Base-by-base conservation (phyloP, 2,113 vertebrate genomes). In the Pyrgilauda ruficollis region DNA sequence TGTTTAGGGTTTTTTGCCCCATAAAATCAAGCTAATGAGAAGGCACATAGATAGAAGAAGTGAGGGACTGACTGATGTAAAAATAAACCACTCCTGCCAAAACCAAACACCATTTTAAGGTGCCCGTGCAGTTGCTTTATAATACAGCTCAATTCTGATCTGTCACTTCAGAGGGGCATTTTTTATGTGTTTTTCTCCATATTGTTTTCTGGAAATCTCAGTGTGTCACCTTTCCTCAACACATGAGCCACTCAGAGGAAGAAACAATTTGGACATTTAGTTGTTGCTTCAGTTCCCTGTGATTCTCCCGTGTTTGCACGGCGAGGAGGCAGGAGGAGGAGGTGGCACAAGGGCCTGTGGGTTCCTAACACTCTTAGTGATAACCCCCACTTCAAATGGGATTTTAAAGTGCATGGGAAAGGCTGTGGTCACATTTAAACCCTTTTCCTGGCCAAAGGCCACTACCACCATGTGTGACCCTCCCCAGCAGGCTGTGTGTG, bases 251-350 rank as follows among this genome's bases (percentile, higher is more conserved):
- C 15, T 61, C 27, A 79, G 35, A 72, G 21, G 70, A 92, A 75
- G 27, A 31, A 78, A 10, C 2, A 6, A 31, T 95, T 75, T 39
- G 28, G 30, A 33, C 26, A 50, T 50, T 70, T 17, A 15, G 14
- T 37, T 81, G 41, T 27, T 41, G 8, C 10, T 50, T 62, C 41
- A 66, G 24, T 33, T 91, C 37, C 33, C 35, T 76, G 58, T 0
- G 0, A 41, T 20, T 35, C 31, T 72, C 27, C 15, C 0, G 0
- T 6, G 10, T 5, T 31, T 70, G 17, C 43, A 67, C 0, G 2
- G 20, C 0, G 2, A 80, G 23, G n/a, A 72, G 24, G 39, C 13
- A 47, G 18, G 11, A 47, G 21, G 20, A 84, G 31, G 13, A 78
- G 8, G 59, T n/a, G 43, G n/a, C 39, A 66, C 33, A 15, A 28